Conservation (phyloP, 30 jellyfish, hydroid and myxozoan species). For the Catostylus mosaicus region DNA sequence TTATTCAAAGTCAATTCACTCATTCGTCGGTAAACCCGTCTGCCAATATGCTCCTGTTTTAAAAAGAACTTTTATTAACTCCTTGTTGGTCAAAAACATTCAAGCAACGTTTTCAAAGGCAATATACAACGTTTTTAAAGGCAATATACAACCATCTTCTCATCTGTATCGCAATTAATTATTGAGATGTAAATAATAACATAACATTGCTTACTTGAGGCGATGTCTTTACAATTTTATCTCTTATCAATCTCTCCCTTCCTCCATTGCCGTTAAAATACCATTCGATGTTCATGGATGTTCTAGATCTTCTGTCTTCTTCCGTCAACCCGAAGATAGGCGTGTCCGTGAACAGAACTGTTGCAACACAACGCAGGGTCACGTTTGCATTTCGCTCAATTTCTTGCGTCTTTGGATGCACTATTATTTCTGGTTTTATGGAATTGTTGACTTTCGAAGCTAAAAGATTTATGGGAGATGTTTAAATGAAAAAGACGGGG, state of each 20-base stretch:
- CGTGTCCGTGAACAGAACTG: slow-evolving; percentile 65
- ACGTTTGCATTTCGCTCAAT: slow-evolving; percentile 72
- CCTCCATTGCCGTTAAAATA: slow-evolving; percentile 45
- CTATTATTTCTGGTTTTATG: slow-evolving; percentile 83
- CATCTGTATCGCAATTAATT: no score
- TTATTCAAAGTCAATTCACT: slow-evolving; percentile 64
- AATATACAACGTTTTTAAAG: no score
- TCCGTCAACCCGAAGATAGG: slow-evolving; percentile 51
- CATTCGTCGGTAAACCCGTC: slow-evolving; percentile 75
- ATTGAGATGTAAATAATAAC: no score
- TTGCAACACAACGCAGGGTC: slow-evolving; percentile 91
- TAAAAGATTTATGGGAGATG: not conserved
- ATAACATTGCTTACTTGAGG: slow-evolving; percentile 61
- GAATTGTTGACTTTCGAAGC: slow-evolving; percentile 71
- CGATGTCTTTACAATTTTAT: slow-evolving; percentile 70
- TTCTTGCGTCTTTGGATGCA: slow-evolving; percentile 85
- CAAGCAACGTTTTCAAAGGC: no score
- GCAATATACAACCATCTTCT: no score
- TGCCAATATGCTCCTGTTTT: slow-evolving; percentile 62
- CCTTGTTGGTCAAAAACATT: no score
- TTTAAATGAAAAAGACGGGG: not conserved
- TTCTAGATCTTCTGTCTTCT: slow-evolving; percentile 52
- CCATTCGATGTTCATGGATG: slow-evolving; percentile 85
- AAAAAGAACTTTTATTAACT: not conserved
- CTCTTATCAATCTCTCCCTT: slow-evolving; percentile 29